Percentiles rank a stretch among this genome's conserved stretches.
Evolutionary conservation across 2,797 vertebrate genomes (phyloP).

Genomic region (Labroides dimidiatus): DNA sequence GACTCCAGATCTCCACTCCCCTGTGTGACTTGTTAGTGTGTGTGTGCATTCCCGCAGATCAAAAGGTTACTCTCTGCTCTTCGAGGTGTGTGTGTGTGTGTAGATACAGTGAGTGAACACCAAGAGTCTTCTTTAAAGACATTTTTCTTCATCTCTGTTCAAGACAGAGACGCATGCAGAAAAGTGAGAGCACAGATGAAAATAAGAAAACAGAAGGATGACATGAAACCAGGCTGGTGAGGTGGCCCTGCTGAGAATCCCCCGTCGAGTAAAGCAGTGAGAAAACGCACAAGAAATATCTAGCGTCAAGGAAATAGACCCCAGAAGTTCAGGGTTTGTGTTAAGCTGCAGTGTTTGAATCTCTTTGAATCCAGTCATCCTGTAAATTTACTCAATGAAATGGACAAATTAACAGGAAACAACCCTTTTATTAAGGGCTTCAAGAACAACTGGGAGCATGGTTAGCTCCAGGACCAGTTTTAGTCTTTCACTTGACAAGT

Average conservation of each 20-base stretch:
- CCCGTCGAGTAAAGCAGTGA: not conserved
- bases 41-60: slow-evolving; percentile 57
- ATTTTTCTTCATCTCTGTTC: slow-evolving; percentile 42
- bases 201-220: slow-evolving; percentile 27
- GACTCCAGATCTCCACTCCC: slow-evolving; percentile 59
- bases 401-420: not conserved
- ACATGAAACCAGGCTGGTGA: not conserved
- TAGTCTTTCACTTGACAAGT: too few relatives aligned
- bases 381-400: not conserved
- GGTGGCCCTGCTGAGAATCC: slow-evolving; percentile 11
- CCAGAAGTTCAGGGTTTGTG: too few relatives aligned
- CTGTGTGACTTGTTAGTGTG: slow-evolving; percentile 45
- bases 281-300: not conserved
- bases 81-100: slow-evolving; percentile 42
- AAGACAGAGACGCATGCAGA: slow-evolving; percentile 33
- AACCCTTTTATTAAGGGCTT: not conserved
- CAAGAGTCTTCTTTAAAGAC: slow-evolving; percentile 11
- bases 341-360: not conserved
- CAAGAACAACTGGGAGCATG: too few relatives aligned
- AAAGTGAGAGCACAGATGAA: slow-evolving; percentile 34
- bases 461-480: too few relatives aligned
- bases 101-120: slow-evolving; percentile 50
- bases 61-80: slow-evolving; percentile 65
- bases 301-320: not conserved
- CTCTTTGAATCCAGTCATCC: not conserved